Evolutionary conservation across 2,888 invertebrate genomes (phyloP), one percentile per base, ranked within the genome.

Genomic region (Lycaena phlaeas): DNA sequence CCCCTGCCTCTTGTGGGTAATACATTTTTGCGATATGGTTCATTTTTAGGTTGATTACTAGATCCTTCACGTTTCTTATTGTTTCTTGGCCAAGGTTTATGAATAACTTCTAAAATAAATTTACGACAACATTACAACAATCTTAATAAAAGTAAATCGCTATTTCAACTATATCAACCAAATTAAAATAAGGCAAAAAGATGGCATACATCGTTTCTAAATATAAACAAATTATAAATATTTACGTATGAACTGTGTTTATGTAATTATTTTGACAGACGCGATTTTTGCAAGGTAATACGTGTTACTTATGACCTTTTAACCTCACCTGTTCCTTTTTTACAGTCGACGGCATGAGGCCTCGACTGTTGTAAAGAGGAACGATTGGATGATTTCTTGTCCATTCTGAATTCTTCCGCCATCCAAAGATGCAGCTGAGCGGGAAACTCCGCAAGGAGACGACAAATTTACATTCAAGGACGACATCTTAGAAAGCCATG

Each of bases 401-500:
- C 92, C 93, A 92, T 92, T 79, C 82, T 81, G 74, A 75, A 73
- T 63, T 84, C 85, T 65, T 87, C 85, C 73, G 86, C 86, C 84
- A 84, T 79, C 70, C 71, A 86, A 78, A 64, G 69, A 61, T 67
- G 64, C 63, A 73, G 72, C 74, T 76, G 76, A 82, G 87, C 87
- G 86, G 85, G 85, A 67, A 74, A 81, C 88, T 87, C 91, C 91
- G 88, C 88, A 81, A 86, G 90, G 90, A 90, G 91, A 88, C 86
- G 87, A 86, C 78, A 85, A 85, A 77, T 77, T 74, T 86, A 86
- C 82, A 82, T 88, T 88, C 87, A 88, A 79, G 79, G 86, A 85
- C 89, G 89, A 90, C 92, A 92, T 92, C 87, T 90, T 90, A 92
- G 87, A 88, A 90, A 89, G 90, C 91, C 91, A 91, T 92, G 89